Base-by-base conservation (phyloP, 2,888 invertebrate species). In the Chrysodeixis includens region DNA sequence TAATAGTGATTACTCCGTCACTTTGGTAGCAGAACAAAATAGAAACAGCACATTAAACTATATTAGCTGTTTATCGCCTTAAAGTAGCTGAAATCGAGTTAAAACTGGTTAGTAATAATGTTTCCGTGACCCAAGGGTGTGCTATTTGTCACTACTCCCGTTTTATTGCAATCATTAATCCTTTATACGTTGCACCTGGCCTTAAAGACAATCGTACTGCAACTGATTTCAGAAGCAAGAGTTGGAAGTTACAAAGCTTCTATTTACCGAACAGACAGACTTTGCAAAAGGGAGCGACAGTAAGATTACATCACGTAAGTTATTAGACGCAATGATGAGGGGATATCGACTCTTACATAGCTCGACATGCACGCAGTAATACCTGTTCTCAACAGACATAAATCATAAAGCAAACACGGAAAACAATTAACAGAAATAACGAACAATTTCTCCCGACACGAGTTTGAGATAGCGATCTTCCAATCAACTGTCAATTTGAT, bases 401-500 rank as follows among this genome's bases (percentile, higher is more conserved):
- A 81, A 82, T 83, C 81, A 82, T 81, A 68, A 77, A 71, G 69
- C 79, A 74, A 82, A 83, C 75, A 80, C 76, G 82, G 81, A 85
- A 87, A 88, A 85, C 79, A 82, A 88, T 86, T 88, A 87, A 79
- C 73, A 76, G 82, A 74, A 80, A 82, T 82, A 85, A 84, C 79
- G 62, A 84, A 78, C 78, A 76, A 83, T 84, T 86, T 76, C 78
- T 78, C 62, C 71, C 69, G 63, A 81, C 81, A 81, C 74, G 63
- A 78, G 75, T 68, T 66, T 66, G 56, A 67, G 87, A 87, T 86
- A 88, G 60, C 35, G 81, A 90, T 90, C 87, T 83, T 84, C 84
- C 83, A 88, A 90, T 90, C 87, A 87, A 64, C 83, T 87, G 88
- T 89, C 88, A 82, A 84, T 79, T 71, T 69, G n/a, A n/a, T n/a